Evolutionary conservation across 2,888 invertebrate genomes (phyloP), one percentile per base, ranked within the genome.

Genomic region (Hanleya hanleyi): DNA sequence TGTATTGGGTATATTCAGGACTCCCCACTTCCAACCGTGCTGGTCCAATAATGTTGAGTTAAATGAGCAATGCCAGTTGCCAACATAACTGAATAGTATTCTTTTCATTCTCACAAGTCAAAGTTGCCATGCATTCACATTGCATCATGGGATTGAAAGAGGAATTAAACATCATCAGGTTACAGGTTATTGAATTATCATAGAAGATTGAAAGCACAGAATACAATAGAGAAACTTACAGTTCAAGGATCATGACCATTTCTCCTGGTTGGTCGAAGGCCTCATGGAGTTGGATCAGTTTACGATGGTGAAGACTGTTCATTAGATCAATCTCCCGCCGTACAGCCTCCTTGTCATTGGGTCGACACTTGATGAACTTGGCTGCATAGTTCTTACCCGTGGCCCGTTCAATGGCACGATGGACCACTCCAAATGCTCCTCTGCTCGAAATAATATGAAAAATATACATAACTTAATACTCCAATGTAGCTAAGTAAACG

Each of bases 371-470:
- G 69, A 91, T 88, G 80, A 91, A 90, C 83, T 91, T 91, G 36
- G 91, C 91, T 1, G 91, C 90, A 89, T 90, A 91, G 78, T 89
- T 91, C 81, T 90, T 90, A 49, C 90, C 90, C 2, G 91, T 91
- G 2, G 90, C 87, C 73, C 87, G 79, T 81, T 91, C 91, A 35
- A 91, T 89, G n/a, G 90, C 90, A 32, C 91, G 82, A 78, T 91
- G 90, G 3, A 91, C 91, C 7, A 91, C 90, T 38, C 91, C 91
- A 80, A 91, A 91, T 3, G 90, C 88, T 50, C 91, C 91, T 69
- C 91, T 88, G 78, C 77, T 82, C 77, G 81, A 78, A 41, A 41
- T 67, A 41, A 57, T 32, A 51, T 49, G 49, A 26, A 26, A 41
- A 6, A 29, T 9, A 22, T 12, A 35, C 9, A 51, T 67, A 26